Conservation (phyloP, 2,888 invertebrate genomes). For the Dilophus febrilis region DNA sequence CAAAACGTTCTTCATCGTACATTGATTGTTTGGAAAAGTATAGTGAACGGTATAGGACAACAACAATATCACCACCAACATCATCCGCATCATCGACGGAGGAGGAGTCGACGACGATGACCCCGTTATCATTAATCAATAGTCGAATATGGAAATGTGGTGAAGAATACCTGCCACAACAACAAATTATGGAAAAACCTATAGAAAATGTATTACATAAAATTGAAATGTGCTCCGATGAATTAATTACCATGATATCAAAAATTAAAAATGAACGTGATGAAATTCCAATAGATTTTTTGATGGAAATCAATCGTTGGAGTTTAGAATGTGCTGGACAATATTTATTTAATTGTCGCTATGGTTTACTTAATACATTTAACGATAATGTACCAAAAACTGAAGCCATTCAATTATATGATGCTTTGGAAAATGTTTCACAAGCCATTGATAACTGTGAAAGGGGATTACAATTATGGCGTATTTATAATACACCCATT, state of each 20-base stretch:
- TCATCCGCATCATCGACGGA: too few species aligned
- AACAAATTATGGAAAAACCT: too few species aligned
- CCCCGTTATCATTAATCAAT: too few species aligned
- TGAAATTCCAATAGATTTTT: constrained; percentile 39
- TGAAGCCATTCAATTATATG: constrained; percentile 40
- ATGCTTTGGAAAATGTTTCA: constrained; percentile 38
- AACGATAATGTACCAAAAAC: constrained; percentile 29
- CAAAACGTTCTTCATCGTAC: constrained; percentile 40
- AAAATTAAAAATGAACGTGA: constrained; percentile 42
- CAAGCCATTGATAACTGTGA: constrained; percentile 43
- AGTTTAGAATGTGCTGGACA: constrained; percentile 37
- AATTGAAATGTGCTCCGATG: constrained; percentile 27
- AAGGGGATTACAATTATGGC: constrained; percentile 46
- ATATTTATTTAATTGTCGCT: constrained; percentile 37
- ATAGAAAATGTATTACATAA: constrained; percentile 9
- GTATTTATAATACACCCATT: constrained; percentile 40
- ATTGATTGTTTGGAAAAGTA: constrained; percentile 48
- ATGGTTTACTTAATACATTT: constrained; percentile 40
- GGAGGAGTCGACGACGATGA: too few species aligned
- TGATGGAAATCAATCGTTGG: constrained; percentile 47
- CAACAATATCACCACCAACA: constrained; percentile 25
- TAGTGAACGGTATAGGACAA: constrained; percentile 33
- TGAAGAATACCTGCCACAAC: too few species aligned
- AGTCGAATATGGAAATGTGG: too few species aligned
- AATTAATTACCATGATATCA: constrained; percentile 32